phyloP scores from a whole-genome alignment of 2,888 invertebrate genomes.

The Busseola fusca region DNA sequence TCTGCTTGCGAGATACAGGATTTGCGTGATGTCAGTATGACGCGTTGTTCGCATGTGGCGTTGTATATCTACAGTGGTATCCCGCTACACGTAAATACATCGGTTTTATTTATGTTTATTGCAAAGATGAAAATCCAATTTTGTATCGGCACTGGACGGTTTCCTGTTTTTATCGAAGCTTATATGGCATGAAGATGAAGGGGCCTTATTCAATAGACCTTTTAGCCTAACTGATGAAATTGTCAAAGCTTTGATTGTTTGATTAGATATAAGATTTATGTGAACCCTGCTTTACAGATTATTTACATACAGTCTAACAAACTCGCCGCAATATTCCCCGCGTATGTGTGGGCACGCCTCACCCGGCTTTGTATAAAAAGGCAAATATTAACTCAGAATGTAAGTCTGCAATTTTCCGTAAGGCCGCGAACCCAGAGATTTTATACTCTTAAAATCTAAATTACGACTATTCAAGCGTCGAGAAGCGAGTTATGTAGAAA shows the following conservation, averaged over 20 bases:
- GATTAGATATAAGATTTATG: slow-evolving; percentile 39
- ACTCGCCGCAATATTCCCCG: slow-evolving; percentile 50
- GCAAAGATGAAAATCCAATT: slow-evolving; percentile 21
- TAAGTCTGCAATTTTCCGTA: slow-evolving; percentile 52
- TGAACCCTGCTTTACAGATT: slow-evolving; percentile 40
- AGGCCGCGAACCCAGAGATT: slow-evolving; percentile 22
- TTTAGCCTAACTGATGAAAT: slow-evolving; percentile 29
- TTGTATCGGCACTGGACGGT: slow-evolving; percentile 13
- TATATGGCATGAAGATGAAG: slow-evolving; percentile 8
- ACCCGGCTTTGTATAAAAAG: slow-evolving; percentile 60
- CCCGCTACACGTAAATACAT: too few species aligned
- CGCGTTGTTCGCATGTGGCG: too few species aligned
- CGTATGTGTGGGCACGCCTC: slow-evolving; percentile 61
- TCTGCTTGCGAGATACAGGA: too few species aligned
- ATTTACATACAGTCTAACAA: slow-evolving; percentile 51
- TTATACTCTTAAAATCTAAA: slow-evolving; percentile 60
- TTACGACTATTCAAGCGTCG: slow-evolving; percentile 54
- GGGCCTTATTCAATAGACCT: slow-evolving; percentile 16
- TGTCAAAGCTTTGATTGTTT: slow-evolving; percentile 42
- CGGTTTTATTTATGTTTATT: slow-evolving; percentile 20
- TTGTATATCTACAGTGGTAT: too few species aligned
- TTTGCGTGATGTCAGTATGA: too few species aligned
- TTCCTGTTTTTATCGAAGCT: slow-evolving; percentile 17
- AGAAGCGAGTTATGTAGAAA: slow-evolving; percentile 52
- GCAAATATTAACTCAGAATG: slow-evolving; percentile 62